These are phyloP conservation scores for Andrena flavipes DNA, from an alignment of 2,888 invertebrate genomes.

Conservation along the genomic window DNA sequence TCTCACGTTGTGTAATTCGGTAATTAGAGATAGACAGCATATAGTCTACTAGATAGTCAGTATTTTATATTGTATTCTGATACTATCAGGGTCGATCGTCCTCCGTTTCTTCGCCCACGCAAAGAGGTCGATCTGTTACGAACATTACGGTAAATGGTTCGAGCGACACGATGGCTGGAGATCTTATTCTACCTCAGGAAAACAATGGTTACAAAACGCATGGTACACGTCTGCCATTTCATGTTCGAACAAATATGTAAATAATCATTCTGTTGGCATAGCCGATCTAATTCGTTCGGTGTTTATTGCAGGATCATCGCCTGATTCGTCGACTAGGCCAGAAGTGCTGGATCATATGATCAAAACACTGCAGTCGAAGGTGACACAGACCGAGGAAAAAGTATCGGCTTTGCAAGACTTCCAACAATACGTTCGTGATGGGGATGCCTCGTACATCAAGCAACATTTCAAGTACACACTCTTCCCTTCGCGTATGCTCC, in stretches of 20 bases:
- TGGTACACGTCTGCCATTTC: conserved; percentile 65
- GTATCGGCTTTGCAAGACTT: conserved; percentile 80
- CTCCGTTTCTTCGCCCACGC: conserved; percentile 84
- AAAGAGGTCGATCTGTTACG: conserved; percentile 79
- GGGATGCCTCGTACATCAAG: conserved; percentile 80
- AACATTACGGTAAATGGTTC: conserved; percentile 82
- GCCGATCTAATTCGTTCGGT: neutral
- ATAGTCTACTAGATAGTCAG: neutral
- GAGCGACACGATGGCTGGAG: conserved; percentile 82
- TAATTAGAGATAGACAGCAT: conserved; percentile 62
- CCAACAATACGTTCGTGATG: conserved; percentile 81
- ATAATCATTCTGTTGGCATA: too few species aligned
- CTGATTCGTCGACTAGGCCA: conserved; percentile 79
- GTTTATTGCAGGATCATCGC: conserved; percentile 68
- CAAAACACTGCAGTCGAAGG: conserved; percentile 77
- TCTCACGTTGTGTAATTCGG: conserved; percentile 83
- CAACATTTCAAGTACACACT: conserved; percentile 80
- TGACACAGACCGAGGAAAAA: conserved; percentile 77
- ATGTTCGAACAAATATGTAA: neutral
- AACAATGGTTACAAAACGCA: conserved; percentile 83
- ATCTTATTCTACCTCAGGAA: conserved; percentile 82
- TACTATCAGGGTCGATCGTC: conserved; percentile 82
- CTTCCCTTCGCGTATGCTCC: neutral
- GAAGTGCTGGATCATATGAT: conserved; percentile 82
- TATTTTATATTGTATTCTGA: conserved; percentile 16